Percentiles rank a stretch among this genome's conserved stretches.
phyloP scores from a whole-genome alignment of 2,797 vertebrate species.

The Enteromius paludinosus region DNA sequence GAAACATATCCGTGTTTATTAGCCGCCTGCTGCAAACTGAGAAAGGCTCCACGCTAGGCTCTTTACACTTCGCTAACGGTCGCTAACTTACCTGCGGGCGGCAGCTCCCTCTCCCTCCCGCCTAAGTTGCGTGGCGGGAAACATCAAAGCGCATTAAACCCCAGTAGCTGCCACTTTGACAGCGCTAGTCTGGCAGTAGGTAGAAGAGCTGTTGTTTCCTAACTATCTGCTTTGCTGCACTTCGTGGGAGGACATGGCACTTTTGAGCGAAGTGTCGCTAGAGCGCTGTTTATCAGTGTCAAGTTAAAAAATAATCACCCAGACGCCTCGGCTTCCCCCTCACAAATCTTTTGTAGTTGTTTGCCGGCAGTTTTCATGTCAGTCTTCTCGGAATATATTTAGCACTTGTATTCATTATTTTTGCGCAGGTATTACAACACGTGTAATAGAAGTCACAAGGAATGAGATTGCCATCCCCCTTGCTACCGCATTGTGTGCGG shows the following conservation, averaged over 20 bases:
- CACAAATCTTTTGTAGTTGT: slow-evolving; percentile 50
- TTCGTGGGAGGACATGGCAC: slow-evolving; percentile 57
- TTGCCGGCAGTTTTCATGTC: slow-evolving; percentile 52
- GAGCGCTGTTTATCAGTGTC: slow-evolving; percentile 57
- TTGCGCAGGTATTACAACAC: slow-evolving; percentile 39
- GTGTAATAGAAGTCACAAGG: slow-evolving; percentile 51
- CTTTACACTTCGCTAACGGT: slow-evolving; percentile 23
- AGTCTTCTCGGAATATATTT: slow-evolving; percentile 53
- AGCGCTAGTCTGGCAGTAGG: slow-evolving; percentile 49
- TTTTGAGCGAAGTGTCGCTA: slow-evolving; percentile 53
- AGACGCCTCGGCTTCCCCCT: slow-evolving; percentile 38
- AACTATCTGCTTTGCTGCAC: slow-evolving; percentile 56
- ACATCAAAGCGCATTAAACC: slow-evolving; percentile 56
- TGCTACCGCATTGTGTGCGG: slow-evolving; percentile 47
- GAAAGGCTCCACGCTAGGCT: slow-evolving; percentile 32
- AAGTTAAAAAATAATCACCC: slow-evolving; percentile 55
- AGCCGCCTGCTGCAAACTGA: slow-evolving; percentile 19
- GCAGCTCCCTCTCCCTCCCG: slow-evolving; percentile 25
- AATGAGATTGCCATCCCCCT: slow-evolving; percentile 44
- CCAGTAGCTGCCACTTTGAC: slow-evolving; percentile 53
- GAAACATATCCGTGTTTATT: slow-evolving; percentile 36
- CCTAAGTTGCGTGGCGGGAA: slow-evolving; percentile 24
- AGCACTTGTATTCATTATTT: slow-evolving; percentile 56
- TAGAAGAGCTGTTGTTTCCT: slow-evolving; percentile 53
- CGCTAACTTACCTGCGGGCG: slow-evolving; percentile 42